Percentiles rank a stretch among this genome's conserved stretches.
phyloP scores from a whole-genome alignment of 2,113 vertebrate species.

The Dasypus novemcinctus region DNA sequence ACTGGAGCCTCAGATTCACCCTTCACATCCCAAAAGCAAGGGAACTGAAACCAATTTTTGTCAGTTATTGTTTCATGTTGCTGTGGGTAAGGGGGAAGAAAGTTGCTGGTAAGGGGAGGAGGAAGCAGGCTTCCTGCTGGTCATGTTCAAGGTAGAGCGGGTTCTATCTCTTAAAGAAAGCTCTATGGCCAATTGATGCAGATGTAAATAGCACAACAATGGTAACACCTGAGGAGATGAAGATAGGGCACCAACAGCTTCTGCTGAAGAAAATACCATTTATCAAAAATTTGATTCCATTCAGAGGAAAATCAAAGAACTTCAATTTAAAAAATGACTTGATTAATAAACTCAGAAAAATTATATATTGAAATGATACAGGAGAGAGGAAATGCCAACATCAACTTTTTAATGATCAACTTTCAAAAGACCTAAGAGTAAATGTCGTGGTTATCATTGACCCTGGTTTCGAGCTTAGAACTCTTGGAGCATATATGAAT shows the following conservation, averaged over 20 bases:
- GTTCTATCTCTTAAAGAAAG: background rate
- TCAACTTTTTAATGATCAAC: background rate
- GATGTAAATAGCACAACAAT: fast-evolving
- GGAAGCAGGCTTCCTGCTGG: fast-evolving
- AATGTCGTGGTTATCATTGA: background rate
- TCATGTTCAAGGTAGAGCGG: background rate
- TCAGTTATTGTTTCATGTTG: background rate
- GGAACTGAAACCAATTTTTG: background rate
- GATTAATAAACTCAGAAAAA: background rate
- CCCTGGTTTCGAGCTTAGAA: background rate
- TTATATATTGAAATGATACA: background rate
- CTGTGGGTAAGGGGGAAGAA: background rate
- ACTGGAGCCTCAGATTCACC: background rate
- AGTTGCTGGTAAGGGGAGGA: background rate
- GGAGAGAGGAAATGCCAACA: background rate
- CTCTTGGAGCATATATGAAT: background rate
- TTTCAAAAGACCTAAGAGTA: background rate
- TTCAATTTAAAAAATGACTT: background rate
- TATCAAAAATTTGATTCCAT: background rate
- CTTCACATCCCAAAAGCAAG: fast-evolving
- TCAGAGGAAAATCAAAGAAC: background rate
- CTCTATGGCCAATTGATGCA: background rate
- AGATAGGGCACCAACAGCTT: background rate
- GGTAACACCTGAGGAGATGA: background rate
- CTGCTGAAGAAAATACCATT: background rate